Conservation (phyloP, 2,113 vertebrate genomes). For the Hyperoodon ampullatus region DNA sequence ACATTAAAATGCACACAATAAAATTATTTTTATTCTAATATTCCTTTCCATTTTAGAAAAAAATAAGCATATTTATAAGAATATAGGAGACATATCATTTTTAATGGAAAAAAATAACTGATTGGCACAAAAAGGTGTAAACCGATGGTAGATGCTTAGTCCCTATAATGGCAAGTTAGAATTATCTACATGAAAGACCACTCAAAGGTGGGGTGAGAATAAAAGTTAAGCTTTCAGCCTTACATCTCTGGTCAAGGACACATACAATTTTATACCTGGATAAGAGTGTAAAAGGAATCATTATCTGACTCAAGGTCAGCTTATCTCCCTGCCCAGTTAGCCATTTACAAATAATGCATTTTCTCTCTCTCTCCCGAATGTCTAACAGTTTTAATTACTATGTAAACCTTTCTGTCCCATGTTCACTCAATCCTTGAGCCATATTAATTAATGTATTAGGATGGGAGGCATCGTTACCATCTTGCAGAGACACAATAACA, state of each 20-base stretch:
- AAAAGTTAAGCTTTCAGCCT: slow-evolving; percentile 22
- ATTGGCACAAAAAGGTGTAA: neutral
- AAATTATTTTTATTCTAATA: slow-evolving; percentile 39
- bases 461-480: neutral
- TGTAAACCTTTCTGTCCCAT: neutral
- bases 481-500: neutral
- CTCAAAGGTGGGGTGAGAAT: neutral
- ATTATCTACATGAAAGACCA: slow-evolving; percentile 8
- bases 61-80: neutral
- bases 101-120: slow-evolving; percentile 41
- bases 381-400: slow-evolving; percentile 2
- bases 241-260: neutral
- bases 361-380: neutral
- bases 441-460: neutral
- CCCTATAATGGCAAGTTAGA: neutral
- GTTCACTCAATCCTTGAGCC: slow-evolving; percentile 1
- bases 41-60: slow-evolving; percentile 31
- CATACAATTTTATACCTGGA: slow-evolving; percentile 6
- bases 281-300: neutral
- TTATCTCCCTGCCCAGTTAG: neutral
- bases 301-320: neutral
- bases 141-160: neutral
- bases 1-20: slow-evolving; percentile 12
- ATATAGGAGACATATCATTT: slow-evolving; percentile 11
- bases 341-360: slow-evolving; percentile 15